Evolutionary conservation across 2,888 invertebrate genomes (phyloP).

Genomic region (Platycnemis pennipes): DNA sequence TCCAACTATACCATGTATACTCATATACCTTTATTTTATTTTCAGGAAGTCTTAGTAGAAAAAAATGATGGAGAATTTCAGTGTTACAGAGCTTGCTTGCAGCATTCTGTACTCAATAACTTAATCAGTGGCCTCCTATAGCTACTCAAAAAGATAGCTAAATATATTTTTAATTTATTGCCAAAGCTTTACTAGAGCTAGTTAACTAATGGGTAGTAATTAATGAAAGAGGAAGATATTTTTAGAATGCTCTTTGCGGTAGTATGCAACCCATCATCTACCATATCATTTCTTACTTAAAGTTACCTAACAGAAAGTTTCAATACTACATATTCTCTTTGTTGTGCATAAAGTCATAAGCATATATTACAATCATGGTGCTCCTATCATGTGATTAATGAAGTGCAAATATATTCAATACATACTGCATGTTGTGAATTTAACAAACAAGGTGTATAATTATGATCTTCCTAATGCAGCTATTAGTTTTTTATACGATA

Average conservation of each 20-base stretch:
- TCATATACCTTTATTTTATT: background rate
- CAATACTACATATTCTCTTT: constrained; percentile 20
- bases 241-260: constrained; percentile 66
- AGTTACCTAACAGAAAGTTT: constrained; percentile 28
- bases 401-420: constrained; percentile 61
- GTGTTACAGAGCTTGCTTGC: constrained; percentile 43
- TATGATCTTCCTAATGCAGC: constrained; percentile 58
- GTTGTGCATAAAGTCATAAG: constrained; percentile 35
- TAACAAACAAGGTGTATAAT: constrained; percentile 26
- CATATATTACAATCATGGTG: constrained; percentile 61
- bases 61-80: background rate
- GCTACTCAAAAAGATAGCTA: constrained; percentile 42
- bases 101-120: constrained; percentile 32
- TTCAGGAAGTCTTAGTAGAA: constrained; percentile 49
- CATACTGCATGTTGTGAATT: constrained; percentile 32
- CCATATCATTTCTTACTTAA: constrained; percentile 59
- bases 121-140: constrained; percentile 13
- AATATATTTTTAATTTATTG: constrained; percentile 65
- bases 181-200: constrained; percentile 61
- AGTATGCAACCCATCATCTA: constrained; percentile 61
- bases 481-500: constrained; percentile 27
- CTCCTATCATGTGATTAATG: constrained; percentile 58
- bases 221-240: constrained; percentile 57
- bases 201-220: constrained; percentile 59
- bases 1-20: background rate